Evolutionary conservation across 2,888 invertebrate genomes (phyloP).

Genomic region (Trilocha varians): DNA sequence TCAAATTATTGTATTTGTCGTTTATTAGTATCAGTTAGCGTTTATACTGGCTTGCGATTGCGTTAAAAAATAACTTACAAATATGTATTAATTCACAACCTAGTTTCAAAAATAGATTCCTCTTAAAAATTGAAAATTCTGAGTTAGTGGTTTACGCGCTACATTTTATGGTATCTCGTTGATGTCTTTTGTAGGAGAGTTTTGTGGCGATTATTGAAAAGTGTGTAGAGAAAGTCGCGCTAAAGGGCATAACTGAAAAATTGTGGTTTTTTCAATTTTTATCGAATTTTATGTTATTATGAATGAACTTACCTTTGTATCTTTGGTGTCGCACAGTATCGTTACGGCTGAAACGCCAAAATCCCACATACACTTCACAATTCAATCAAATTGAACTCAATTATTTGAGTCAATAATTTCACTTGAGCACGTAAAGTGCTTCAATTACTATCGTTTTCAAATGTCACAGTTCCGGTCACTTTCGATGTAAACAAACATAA

Average conservation of each 20-base stretch:
- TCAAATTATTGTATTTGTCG: not conserved
- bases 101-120: not conserved
- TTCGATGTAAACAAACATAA: slow-evolving; percentile 49
- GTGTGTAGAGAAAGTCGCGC: no score
- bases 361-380: slow-evolving; percentile 64
- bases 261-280: no score
- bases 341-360: slow-evolving; percentile 27
- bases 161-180: slow-evolving; percentile 29
- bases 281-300: no score
- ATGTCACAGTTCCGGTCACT: slow-evolving; percentile 61
- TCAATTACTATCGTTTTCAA: slow-evolving; percentile 55
- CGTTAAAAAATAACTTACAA: no score
- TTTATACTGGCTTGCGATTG: not conserved
- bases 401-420: slow-evolving; percentile 41
- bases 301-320: slow-evolving; percentile 46
- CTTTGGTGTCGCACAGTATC: slow-evolving; percentile 48
- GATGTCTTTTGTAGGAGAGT: slow-evolving; percentile 46
- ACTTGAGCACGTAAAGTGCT: slow-evolving; percentile 34
- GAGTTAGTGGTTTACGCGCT: no score
- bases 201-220: not conserved
- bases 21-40: not conserved
- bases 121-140: no score
- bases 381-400: slow-evolving; percentile 22
- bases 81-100: not conserved
- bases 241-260: no score